Evolutionary conservation across 2,888 invertebrate genomes (phyloP).

Genomic region (Orthonychiurus folsomi): DNA sequence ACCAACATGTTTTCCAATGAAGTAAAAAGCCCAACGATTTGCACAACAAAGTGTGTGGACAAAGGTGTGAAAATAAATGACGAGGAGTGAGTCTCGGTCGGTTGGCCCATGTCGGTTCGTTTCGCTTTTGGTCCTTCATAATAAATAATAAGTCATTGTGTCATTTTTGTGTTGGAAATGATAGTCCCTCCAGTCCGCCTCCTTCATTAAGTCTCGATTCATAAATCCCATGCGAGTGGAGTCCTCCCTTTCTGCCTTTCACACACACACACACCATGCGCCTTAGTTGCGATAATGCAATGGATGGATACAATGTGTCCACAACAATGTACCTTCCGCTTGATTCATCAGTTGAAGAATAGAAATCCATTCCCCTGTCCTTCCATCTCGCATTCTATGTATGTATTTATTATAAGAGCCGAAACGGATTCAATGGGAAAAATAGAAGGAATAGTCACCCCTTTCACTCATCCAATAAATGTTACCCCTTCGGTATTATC

Average conservation of each 20-base stretch:
- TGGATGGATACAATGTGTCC: background rate
- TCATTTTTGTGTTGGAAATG: slow-evolving; percentile 33
- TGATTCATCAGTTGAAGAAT: background rate
- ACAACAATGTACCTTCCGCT: background rate
- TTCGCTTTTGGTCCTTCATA: slow-evolving; percentile 15
- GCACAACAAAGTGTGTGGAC: slow-evolving; percentile 10
- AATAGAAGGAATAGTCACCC: background rate
- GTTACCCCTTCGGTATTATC: slow-evolving; percentile 12
- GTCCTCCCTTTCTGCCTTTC: slow-evolving; percentile 2
- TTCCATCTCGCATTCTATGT: too few species aligned
- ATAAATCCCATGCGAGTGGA: slow-evolving; percentile 12
- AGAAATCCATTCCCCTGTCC: too few species aligned
- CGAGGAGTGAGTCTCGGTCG: background rate
- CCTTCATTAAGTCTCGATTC: slow-evolving; percentile 36
- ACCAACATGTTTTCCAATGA: slow-evolving; percentile 10
- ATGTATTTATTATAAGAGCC: too few species aligned
- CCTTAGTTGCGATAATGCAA: too few species aligned
- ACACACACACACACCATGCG: too few species aligned
- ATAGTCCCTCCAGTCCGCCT: slow-evolving; percentile 28
- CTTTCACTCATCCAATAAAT: background rate
- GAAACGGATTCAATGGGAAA: background rate
- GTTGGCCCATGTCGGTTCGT: background rate
- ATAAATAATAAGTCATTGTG: slow-evolving; percentile 39
- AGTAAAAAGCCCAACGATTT: background rate
- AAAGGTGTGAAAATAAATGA: slow-evolving; percentile 31